phyloP scores from a whole-genome alignment of 2,888 invertebrate species.

The Syritta pipiens region DNA sequence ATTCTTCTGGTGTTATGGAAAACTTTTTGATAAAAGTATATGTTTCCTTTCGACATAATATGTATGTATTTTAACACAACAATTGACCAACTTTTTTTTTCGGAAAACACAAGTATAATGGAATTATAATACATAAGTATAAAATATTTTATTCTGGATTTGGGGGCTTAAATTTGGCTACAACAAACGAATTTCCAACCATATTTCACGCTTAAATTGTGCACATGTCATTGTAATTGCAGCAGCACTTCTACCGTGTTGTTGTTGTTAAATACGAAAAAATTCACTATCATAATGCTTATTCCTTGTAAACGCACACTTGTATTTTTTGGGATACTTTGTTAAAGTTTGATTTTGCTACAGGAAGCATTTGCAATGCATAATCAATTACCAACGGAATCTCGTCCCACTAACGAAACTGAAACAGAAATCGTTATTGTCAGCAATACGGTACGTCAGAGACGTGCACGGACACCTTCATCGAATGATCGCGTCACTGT shows the following conservation, averaged over 20 bases:
- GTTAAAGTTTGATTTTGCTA: conserved; percentile 55
- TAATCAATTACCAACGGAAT: conserved; percentile 18
- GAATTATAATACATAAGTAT: too few relatives aligned
- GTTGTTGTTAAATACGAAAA: conserved; percentile 22
- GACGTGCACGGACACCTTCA: conserved; percentile 78
- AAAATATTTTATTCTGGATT: conserved; percentile 39
- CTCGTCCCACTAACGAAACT: conserved; percentile 66
- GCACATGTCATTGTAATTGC: conserved; percentile 56
- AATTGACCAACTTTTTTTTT: conserved; percentile 11
- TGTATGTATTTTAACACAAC: background rate
- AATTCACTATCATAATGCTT: conserved; percentile 55
- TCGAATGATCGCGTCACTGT: conserved; percentile 71
- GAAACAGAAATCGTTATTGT: conserved; percentile 82
- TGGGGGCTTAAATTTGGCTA: conserved; percentile 51
- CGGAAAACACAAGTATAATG: conserved; percentile 59
- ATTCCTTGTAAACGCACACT: conserved; percentile 49
- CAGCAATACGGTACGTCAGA: conserved; percentile 83
- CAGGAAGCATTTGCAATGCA: conserved; percentile 40
- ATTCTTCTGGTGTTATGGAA: conserved; percentile 41
- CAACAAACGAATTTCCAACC: conserved; percentile 21
- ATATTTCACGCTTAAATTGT: conserved; percentile 52
- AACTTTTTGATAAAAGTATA: conserved; percentile 20
- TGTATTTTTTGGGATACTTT: conserved; percentile 39
- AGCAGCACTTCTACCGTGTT: conserved; percentile 19
- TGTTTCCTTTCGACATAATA: conserved; percentile 4